Evolutionary conservation across 2,888 invertebrate species (phyloP), one percentile per base, ranked within the genome.

Genomic region (Synergus umbraculus): DNA sequence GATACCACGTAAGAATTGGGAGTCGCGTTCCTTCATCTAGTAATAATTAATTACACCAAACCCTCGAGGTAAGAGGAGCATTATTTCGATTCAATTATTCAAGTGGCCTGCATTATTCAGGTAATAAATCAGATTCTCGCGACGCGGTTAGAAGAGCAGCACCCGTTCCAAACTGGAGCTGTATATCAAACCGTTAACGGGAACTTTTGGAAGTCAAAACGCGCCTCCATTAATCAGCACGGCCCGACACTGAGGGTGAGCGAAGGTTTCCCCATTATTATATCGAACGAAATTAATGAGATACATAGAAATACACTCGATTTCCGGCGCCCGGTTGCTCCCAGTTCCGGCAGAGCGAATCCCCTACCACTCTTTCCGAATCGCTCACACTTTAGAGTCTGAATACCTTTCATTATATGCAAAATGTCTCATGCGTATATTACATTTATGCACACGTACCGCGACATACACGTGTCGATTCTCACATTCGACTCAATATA

Each of bases 241-340:
- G 81, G 81, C 81, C 78, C 79, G 83, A 43, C 41, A 54, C 37
- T 66, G 78, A 78, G 78, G 78, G 76, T 79, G 69, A 67, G 15
- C 22, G 77, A 80, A 79, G 80, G 82, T 79, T 79, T 83, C 79
- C 83, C 86, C 86, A 88, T 89, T 91, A 91, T 92, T 91, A 92
- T 91, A 92, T 91, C 87, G 90, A 91, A 91, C 90, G 89, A 91
- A 91, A 92, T 92, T 92, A 92, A 92, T 92, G 92, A 91, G 91
- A 91, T 92, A 92, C 91, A 92, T 88, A 89, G 91, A 91, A 92
- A 92, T 88, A 91, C 92, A 92, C 91, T 92, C 89, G 90, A 90
- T 89, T 90, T 90, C 90, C 88, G 89, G 89, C 82, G 83, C 84
- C 76, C 79, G 65, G 69, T 76, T 73, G 79, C 81, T 78, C 80